Evolutionary conservation across 53 echinoderm and acorn worm species (phyloP).

Genomic region (Temnopleurus reevesii): DNA sequence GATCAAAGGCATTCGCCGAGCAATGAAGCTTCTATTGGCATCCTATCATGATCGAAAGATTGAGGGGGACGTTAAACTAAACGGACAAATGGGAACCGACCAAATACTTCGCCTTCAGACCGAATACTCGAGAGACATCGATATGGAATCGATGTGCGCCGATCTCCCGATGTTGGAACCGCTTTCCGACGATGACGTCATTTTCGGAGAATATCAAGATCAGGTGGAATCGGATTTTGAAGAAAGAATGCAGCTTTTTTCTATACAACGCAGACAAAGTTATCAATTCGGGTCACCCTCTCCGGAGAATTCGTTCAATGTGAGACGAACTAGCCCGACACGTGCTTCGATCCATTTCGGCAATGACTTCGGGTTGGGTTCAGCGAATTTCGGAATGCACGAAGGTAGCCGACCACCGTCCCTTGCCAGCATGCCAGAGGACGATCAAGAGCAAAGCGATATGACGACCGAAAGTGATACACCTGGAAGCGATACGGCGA

Average conservation of each 20-base stretch:
- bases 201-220: conserved; percentile 19
- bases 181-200: conserved; percentile 26
- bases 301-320: not conserved
- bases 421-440: conserved; percentile 37
- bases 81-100: not conserved
- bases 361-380: conserved; percentile 4
- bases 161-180: conserved; percentile 56
- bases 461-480: not conserved
- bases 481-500: not conserved
- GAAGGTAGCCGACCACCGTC: not conserved
- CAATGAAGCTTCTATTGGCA: conserved; percentile 51
- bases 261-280: conserved; percentile 26
- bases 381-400: not conserved
- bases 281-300: conserved; percentile 39
- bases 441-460: not conserved
- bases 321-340: conserved; percentile 39
- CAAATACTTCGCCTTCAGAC: conserved; percentile 32
- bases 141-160: conserved; percentile 41
- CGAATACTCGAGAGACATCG: conserved; percentile 48
- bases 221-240: not conserved
- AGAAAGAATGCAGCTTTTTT: not conserved
- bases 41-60: conserved; percentile 25
- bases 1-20: conserved; percentile 70
- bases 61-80: not conserved
- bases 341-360: conserved; percentile 52